Evolutionary conservation across 2,113 vertebrate species (phyloP).

Genomic region (Climacteris rufus): DNA sequence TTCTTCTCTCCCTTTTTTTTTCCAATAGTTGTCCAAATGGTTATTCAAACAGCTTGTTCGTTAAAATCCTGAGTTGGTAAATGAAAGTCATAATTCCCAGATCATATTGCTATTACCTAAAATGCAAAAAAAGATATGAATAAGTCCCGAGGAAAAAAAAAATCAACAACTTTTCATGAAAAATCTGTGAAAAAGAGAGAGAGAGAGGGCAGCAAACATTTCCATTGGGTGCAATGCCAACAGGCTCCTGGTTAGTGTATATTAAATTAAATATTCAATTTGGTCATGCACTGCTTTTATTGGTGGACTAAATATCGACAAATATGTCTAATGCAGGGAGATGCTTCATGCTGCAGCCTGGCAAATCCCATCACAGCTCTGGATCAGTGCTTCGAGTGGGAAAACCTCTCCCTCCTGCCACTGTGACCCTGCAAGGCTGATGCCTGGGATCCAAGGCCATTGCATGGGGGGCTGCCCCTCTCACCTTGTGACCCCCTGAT

Average conservation of each 20-base stretch:
- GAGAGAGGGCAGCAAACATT: background rate
- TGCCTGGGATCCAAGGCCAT: accelerated
- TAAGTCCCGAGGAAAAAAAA: background rate
- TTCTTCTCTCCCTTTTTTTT: background rate
- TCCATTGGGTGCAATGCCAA: background rate
- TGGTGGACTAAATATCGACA: background rate
- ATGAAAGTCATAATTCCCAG: background rate
- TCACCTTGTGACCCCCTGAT: background rate
- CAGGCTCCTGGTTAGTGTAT: background rate
- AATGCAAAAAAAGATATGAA: background rate
- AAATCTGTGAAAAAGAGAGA: background rate
- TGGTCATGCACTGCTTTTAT: background rate
- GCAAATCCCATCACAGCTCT: background rate
- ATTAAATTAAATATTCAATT: conserved; percentile 26
- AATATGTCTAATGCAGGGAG: background rate
- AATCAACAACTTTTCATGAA: background rate
- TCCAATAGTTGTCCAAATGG: background rate
- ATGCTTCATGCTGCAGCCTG: background rate
- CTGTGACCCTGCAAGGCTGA: background rate
- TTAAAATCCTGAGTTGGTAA: background rate
- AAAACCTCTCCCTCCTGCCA: background rate
- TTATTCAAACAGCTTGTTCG: background rate
- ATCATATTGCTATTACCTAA: background rate
- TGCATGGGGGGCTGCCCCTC: background rate
- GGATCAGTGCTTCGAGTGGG: background rate